These are phyloP conservation scores for Rhodophaea formosa DNA, from an alignment of 2,888 invertebrate genomes.

Conservation along the genomic window DNA sequence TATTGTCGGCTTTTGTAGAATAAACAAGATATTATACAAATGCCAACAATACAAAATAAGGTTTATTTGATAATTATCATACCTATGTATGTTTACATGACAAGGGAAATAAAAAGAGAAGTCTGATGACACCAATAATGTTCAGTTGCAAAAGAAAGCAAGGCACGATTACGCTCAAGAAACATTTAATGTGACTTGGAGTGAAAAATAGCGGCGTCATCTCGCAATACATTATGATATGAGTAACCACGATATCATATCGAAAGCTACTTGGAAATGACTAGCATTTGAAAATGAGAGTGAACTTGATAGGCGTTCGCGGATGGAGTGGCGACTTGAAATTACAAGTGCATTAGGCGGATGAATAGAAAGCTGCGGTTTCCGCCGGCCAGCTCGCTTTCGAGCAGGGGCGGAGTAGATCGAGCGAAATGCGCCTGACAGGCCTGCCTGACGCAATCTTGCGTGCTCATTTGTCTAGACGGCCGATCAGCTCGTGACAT, in stretches of 20 bases:
- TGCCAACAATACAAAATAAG: no score
- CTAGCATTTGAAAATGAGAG: conserved; percentile 24
- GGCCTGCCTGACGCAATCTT: conserved; percentile 47
- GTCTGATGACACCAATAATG: background rate
- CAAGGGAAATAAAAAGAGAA: background rate
- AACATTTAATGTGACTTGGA: background rate
- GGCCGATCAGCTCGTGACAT: conserved; percentile 12
- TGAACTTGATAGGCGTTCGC: conserved; percentile 22
- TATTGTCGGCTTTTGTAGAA: no score
- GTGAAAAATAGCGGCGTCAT: background rate
- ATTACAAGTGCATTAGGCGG: conserved; percentile 39
- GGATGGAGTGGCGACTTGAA: conserved; percentile 32
- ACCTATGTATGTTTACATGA: background rate
- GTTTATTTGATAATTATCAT: no score
- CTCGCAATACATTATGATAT: background rate
- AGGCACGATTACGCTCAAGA: background rate
- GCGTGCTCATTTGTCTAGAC: conserved; percentile 38
- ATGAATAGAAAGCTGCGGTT: conserved; percentile 60
- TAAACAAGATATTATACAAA: no score
- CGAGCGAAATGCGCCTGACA: conserved; percentile 44
- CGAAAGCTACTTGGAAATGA: conserved; percentile 15
- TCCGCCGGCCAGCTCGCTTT: conserved; percentile 59
- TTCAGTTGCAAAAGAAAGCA: background rate
- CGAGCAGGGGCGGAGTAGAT: conserved; percentile 38
- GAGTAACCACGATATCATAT: conserved; percentile 7